Base-by-base conservation (phyloP, 92 coral and sea anemone genomes). In the Porites rus region DNA sequence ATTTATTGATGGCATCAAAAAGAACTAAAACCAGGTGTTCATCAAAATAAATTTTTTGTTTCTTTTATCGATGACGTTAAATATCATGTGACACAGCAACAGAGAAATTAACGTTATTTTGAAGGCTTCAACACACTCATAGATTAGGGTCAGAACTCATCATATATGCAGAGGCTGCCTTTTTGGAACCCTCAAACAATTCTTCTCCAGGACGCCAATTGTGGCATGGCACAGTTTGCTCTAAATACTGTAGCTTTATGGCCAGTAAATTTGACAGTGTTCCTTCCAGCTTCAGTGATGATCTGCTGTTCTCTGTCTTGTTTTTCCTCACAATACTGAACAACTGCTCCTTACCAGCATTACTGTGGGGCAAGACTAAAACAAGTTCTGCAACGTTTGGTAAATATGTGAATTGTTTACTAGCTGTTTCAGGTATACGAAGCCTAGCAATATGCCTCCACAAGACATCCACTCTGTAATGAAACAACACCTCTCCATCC, bases 381-480 rank as follows among this genome's bases (percentile, higher is more conserved):
- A 92, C 96, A 75, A 84, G 87, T 82, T 86, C 89, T 81, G 91
- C 89, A n/a, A 92, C 87, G n/a, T 77, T 86, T 43, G 58, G 77
- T 7, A 93, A 84, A 77, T 87, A 59, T 14, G 25, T 10, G 74
- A 85, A 80, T 78, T 84, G 53, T 12, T 60, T 88, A 22, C 76
- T 72, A 21, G 73, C 25, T 59, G 90, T 22, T 52, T 64, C 88
- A 79, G 90, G 92, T 25, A 59, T 76, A 17, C 58, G 17, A 65
- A 84, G 21, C 19, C 88, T 51, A 54, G 87, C 78, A 74, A 89
- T 56, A 65, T 92, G 68, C 90, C 92, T 80, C 92, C 92, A 86
- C 74, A 89, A 43, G 18, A 92, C 58, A 66, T 92, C 90, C 21
- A 75, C 82, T 80, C 92, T 85, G 87, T 85, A 31, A 85, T 79